Evolutionary conservation across 2,113 vertebrate genomes (phyloP).

Genomic region (Microcebus ravelobensis): DNA sequence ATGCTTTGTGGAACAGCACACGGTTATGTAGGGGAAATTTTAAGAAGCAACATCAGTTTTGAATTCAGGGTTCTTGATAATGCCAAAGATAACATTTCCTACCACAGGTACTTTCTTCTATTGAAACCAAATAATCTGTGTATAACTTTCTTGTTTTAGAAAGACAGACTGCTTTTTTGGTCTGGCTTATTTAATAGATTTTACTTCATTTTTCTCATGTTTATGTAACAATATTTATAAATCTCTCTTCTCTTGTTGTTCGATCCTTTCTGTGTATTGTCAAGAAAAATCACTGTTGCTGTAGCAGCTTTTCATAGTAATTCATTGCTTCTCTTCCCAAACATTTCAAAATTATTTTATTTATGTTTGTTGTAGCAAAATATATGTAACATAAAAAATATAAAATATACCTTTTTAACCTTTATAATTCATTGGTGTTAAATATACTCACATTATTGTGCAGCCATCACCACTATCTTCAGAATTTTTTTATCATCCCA

Average conservation of each 20-base stretch:
- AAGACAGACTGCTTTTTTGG: neutral
- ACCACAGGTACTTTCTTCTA: neutral
- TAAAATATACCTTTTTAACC: neutral
- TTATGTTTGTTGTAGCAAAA: neutral
- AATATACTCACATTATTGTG: neutral
- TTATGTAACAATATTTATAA: neutral
- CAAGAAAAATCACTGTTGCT: neutral
- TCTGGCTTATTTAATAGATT: neutral
- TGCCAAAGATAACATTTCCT: neutral
- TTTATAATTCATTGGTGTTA: neutral
- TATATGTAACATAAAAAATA: neutral
- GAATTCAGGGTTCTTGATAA: neutral
- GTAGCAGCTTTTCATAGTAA: neutral
- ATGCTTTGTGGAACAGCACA: neutral
- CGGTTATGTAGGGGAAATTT: neutral
- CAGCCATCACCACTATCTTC: neutral
- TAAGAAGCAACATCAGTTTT: neutral
- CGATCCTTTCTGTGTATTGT: neutral
- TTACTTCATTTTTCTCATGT: neutral
- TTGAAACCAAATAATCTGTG: neutral
- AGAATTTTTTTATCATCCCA: neutral
- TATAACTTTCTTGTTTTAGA: neutral
- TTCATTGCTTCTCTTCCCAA: neutral
- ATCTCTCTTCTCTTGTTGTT: neutral
- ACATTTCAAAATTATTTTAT: neutral